Percentiles rank a stretch among this genome's conserved stretches.
phyloP scores from a whole-genome alignment of 2,888 invertebrate species.

The Metalampra italica region DNA sequence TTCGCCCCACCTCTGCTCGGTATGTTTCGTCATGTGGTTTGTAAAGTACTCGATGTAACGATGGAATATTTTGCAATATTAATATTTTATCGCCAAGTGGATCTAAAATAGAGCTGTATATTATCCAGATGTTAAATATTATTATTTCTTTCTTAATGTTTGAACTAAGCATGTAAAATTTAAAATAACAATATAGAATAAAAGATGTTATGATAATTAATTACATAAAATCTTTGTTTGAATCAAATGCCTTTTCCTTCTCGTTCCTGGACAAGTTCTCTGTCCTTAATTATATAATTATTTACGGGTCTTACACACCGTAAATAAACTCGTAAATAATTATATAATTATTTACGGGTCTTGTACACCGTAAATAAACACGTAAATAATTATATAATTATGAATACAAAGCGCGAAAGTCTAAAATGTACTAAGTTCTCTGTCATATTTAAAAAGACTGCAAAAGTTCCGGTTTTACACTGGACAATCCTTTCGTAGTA shows the following conservation, averaged over 20 bases:
- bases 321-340: too few species aligned
- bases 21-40: slow-evolving; percentile 20
- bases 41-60: slow-evolving; percentile 60
- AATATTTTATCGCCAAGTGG: slow-evolving; percentile 66
- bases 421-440: too few species aligned
- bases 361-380: too few species aligned
- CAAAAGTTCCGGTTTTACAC: too few species aligned
- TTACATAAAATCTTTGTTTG: slow-evolving; percentile 74
- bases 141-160: slow-evolving; percentile 77
- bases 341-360: too few species aligned
- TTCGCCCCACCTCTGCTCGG: slow-evolving; percentile 40
- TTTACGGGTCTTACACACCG: too few species aligned
- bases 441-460: too few species aligned
- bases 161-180: slow-evolving; percentile 78
- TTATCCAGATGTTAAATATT: slow-evolving; percentile 78
- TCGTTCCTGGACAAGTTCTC: too few species aligned
- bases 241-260: slow-evolving; percentile 25
- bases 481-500: too few species aligned
- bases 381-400: too few species aligned
- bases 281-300: too few species aligned
- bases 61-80: slow-evolving; percentile 77
- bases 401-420: too few species aligned
- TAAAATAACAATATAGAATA: slow-evolving; percentile 79
- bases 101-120: slow-evolving; percentile 73
- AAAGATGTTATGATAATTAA: slow-evolving; percentile 79